Evolutionary conservation across 2,113 vertebrate genomes (phyloP).

Genomic region (Rhipidura dahli): DNA sequence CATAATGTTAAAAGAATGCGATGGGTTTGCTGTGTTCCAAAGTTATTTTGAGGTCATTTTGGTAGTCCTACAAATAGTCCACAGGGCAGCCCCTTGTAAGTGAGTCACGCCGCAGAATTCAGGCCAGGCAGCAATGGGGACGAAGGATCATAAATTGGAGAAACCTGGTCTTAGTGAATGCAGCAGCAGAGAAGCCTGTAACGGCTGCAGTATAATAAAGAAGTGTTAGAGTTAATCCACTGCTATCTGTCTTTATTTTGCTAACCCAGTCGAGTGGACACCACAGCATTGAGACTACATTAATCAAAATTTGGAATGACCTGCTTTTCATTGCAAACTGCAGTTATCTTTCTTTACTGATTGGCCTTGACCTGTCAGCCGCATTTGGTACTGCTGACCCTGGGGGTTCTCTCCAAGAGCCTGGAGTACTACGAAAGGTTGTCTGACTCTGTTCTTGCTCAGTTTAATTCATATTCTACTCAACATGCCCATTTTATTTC

Average conservation of each 20-base stretch:
- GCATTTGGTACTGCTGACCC: conserved; percentile 46
- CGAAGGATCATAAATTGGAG: not conserved
- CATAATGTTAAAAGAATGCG: not conserved
- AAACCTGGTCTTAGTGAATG: not conserved
- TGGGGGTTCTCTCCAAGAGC: conserved; percentile 37
- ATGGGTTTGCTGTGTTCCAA: not conserved
- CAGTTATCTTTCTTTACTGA: conserved; percentile 64
- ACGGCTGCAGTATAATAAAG: not conserved
- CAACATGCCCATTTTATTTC: conserved; percentile 76
- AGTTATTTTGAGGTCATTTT: conserved; percentile 17
- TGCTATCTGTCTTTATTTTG: conserved; percentile 47
- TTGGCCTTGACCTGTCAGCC: conserved; percentile 68
- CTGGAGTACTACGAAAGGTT: conserved; percentile 19
- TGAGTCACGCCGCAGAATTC: not conserved
- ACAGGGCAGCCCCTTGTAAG: not conserved
- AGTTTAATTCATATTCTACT: conserved; percentile 78
- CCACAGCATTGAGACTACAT: conserved; percentile 41
- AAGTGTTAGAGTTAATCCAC: conserved; percentile 38
- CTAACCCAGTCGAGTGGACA: conserved; percentile 27
- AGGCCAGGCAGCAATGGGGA: not conserved
- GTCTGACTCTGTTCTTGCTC: conserved; percentile 40
- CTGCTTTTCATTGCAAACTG: conserved; percentile 61
- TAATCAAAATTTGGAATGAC: conserved; percentile 58
- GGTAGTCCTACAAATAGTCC: not conserved
- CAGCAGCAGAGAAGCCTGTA: not conserved